Conservation (phyloP, 1,140 invertebrate species). For the Magallana gigas region DNA sequence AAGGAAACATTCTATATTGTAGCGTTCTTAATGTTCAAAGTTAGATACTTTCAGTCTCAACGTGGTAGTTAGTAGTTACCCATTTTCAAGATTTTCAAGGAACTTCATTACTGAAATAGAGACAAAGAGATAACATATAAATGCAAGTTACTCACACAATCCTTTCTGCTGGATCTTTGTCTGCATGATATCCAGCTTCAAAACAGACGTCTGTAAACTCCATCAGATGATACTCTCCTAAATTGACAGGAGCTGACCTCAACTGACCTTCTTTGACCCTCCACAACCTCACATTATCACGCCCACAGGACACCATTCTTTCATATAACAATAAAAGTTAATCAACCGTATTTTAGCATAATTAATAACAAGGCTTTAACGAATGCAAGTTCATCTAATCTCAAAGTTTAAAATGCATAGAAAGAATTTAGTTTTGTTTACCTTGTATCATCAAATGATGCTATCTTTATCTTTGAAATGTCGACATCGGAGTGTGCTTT, state of each 20-base stretch:
- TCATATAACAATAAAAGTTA: neutral
- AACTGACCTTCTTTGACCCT: slow-evolving; percentile 76
- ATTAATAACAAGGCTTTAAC: neutral
- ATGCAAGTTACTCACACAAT: slow-evolving; percentile 68
- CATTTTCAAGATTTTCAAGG: no score
- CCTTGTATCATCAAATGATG: slow-evolving; percentile 77
- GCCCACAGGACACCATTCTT: slow-evolving; percentile 79
- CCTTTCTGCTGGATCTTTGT: slow-evolving; percentile 71
- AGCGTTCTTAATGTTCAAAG: no score
- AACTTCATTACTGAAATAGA: no score
- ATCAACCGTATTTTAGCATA: no score
- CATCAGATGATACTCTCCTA: slow-evolving; percentile 76
- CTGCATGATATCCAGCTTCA: slow-evolving; percentile 71
- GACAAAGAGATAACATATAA: no score
- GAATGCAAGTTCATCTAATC: neutral
- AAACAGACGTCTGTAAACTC: slow-evolving; percentile 79
- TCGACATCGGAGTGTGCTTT: slow-evolving; percentile 71
- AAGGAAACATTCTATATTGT: no score
- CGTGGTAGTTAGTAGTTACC: no score
- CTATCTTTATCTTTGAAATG: slow-evolving; percentile 74
- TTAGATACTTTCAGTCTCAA: no score
- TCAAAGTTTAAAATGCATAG: neutral
- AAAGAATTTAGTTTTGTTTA: slow-evolving; percentile 47
- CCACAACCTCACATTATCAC: slow-evolving; percentile 78
- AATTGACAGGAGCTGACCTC: slow-evolving; percentile 76